Conservation (phyloP, 2,888 invertebrate species). For the Drosophila mercatorum region DNA sequence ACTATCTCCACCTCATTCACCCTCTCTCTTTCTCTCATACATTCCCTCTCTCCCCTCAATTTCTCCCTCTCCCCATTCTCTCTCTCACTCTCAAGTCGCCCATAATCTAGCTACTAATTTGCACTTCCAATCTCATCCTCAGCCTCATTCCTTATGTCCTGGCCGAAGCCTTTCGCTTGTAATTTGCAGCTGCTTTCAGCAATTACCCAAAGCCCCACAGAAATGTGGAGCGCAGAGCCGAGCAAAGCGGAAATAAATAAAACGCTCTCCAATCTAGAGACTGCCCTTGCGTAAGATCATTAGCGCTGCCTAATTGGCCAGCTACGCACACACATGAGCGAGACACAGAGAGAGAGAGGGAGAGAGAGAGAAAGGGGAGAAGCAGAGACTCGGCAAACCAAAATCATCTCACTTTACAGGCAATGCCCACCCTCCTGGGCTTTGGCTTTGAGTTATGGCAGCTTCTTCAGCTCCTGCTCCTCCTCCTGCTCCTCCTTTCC, state of each 20-base stretch:
- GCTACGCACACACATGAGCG: background rate
- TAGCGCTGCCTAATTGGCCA: constrained; percentile 43
- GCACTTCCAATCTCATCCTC: background rate
- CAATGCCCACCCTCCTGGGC: background rate
- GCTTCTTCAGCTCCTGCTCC: background rate
- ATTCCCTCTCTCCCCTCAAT: background rate
- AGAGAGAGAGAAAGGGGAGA: background rate
- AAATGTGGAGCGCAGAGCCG: background rate
- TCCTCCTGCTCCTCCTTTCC: background rate
- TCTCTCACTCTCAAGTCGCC: background rate
- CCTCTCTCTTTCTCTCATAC: background rate
- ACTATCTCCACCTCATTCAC: background rate
- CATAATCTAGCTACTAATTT: background rate
- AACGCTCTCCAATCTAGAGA: constrained; percentile 4
- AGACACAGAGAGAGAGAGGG: background rate
- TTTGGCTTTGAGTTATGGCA: constrained; percentile 66
- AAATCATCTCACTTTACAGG: constrained; percentile 36
- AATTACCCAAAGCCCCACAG: constrained; percentile 2
- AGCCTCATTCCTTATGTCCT: no score
- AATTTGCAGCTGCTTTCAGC: constrained; percentile 18
- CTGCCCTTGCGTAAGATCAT: constrained; percentile 27
- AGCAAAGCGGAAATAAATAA: constrained; percentile 5
- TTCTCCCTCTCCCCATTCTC: background rate
- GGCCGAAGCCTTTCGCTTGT: background rate
- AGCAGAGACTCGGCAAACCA: constrained; percentile 25